Evolutionary conservation across 2,113 vertebrate species (phyloP).

Genomic region (Asarcornis scutulata): DNA sequence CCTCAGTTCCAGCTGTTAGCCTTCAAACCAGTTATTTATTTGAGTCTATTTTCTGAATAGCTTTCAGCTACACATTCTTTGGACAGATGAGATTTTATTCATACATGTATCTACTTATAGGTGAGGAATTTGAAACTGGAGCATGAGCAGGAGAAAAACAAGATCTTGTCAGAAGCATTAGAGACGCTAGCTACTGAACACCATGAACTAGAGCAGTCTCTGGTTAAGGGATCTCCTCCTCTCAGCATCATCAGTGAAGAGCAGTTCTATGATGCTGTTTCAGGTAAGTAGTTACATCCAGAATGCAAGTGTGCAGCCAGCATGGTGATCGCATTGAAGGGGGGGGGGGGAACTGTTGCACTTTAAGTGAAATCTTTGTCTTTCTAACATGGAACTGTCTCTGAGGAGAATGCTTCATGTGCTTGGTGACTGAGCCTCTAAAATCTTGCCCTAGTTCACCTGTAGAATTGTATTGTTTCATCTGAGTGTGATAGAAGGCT

Average conservation of each 20-base stretch:
- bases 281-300: constrained; percentile 81
- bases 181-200: constrained; percentile 87
- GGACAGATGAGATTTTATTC: constrained; percentile 70
- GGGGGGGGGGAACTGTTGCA: not conserved
- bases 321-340: accelerated
- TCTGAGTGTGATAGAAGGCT: not conserved
- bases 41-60: constrained; percentile 36
- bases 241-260: constrained; percentile 84
- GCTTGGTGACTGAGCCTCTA: not conserved
- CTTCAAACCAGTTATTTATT: constrained; percentile 32
- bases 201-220: constrained; percentile 85
- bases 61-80: constrained; percentile 47
- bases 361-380: not conserved
- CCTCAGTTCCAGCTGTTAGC: constrained; percentile 55
- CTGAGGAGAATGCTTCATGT: not conserved
- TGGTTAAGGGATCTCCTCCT: constrained; percentile 80
- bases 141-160: constrained; percentile 93
- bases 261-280: constrained; percentile 92
- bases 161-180: constrained; percentile 91
- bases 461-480: not conserved
- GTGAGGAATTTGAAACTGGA: constrained; percentile 91
- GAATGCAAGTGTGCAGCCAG: not conserved
- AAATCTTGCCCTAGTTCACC: not conserved
- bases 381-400: not conserved
- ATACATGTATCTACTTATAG: constrained; percentile 79